Evolutionary conservation across 2,797 vertebrate species (phyloP).

Genomic region (Falco biarmicus): DNA sequence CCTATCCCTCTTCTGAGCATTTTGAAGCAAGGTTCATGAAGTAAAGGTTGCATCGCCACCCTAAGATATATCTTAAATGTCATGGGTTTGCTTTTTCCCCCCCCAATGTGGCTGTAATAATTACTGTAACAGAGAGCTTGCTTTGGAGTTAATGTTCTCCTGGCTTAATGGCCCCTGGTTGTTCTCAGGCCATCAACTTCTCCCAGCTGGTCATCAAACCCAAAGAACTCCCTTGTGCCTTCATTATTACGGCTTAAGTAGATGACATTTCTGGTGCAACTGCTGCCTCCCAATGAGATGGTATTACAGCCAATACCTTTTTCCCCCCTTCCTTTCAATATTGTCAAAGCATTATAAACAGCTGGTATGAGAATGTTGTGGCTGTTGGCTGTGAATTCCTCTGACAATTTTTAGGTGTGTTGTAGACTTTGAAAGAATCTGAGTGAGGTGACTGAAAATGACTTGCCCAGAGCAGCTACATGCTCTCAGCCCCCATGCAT

Average conservation of each 20-base stretch:
- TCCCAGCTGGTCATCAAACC: slow-evolving; percentile 74
- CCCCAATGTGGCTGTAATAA: slow-evolving; percentile 62
- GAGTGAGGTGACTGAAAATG: slow-evolving; percentile 21
- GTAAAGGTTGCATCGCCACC: neutral
- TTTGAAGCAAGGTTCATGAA: neutral
- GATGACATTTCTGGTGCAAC: slow-evolving; percentile 54
- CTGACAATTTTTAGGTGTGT: neutral
- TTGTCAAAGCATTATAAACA: slow-evolving; percentile 53
- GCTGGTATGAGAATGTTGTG: slow-evolving; percentile 29
- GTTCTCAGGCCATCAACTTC: slow-evolving; percentile 74
- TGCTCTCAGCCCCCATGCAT: neutral
- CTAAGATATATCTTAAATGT: neutral
- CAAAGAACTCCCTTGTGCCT: slow-evolving; percentile 52
- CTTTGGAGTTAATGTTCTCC: slow-evolving; percentile 74
- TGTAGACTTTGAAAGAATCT: slow-evolving; percentile 5
- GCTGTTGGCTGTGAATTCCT: slow-evolving; percentile 48
- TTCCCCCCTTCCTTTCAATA: neutral
- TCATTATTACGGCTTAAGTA: slow-evolving; percentile 57
- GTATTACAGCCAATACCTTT: slow-evolving; percentile 18
- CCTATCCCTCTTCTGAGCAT: neutral
- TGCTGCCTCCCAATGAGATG: neutral
- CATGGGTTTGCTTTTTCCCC: neutral
- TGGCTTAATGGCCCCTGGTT: slow-evolving; percentile 76
- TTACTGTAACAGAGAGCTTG: slow-evolving; percentile 69
- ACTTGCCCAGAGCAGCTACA: slow-evolving; percentile 18